Conservation (phyloP, 2,113 vertebrate species). For the Vulpes vulpes region DNA sequence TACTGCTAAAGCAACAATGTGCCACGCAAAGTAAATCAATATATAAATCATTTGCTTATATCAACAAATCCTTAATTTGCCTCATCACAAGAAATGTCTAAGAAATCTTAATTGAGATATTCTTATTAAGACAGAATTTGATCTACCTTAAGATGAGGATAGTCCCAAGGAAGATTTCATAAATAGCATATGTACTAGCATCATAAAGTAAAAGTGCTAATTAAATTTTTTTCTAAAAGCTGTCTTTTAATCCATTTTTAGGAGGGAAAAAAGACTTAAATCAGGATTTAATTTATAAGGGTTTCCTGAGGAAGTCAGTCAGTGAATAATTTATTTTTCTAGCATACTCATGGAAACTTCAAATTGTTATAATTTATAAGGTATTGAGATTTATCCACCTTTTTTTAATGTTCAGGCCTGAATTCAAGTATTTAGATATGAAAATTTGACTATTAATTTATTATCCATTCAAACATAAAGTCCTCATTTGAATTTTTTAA, state of each 20-base stretch:
- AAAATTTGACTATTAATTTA: conserved; percentile 18
- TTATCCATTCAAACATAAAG: neutral
- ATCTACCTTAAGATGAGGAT: conserved; percentile 66
- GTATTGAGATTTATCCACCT: neutral
- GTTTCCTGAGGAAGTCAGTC: conserved; percentile 23
- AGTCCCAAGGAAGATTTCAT: conserved; percentile 50
- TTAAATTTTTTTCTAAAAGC: conserved; percentile 64
- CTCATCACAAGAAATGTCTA: conserved; percentile 67
- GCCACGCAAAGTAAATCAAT: conserved; percentile 72
- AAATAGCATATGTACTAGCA: conserved; percentile 46
- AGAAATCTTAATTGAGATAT: conserved; percentile 74
- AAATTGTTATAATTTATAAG: conserved; percentile 12
- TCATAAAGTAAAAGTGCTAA: conserved; percentile 66
- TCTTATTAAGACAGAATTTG: conserved; percentile 64
- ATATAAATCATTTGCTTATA: conserved; percentile 72
- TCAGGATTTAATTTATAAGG: conserved; percentile 46
- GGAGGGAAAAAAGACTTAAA: neutral
- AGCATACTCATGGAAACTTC: conserved; percentile 5
- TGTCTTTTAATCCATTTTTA: conserved; percentile 54
- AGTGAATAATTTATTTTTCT: conserved; percentile 55
- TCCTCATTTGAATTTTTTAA: neutral
- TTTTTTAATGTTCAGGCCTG: neutral
- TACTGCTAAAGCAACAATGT: conserved; percentile 61
- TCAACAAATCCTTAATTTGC: conserved; percentile 73
- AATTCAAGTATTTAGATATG: conserved; percentile 4